These are phyloP conservation scores for Bradynema listronoti DNA, from an alignment of 1,140 invertebrate species.

Conservation along the genomic window DNA sequence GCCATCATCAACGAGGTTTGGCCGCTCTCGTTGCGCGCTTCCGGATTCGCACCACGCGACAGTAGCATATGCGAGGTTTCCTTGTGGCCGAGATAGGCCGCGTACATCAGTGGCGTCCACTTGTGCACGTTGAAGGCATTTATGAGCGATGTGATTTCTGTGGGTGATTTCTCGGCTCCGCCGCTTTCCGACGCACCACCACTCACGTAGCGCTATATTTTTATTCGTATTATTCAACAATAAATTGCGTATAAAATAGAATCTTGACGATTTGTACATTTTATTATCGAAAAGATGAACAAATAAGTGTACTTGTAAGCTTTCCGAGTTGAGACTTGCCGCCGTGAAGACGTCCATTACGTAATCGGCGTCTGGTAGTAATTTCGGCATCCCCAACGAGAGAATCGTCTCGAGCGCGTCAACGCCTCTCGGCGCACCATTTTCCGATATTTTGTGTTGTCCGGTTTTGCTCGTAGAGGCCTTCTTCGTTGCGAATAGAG, in stretches of 20 bases:
- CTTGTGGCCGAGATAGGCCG: conserved; percentile 61
- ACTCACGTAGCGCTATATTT: neutral
- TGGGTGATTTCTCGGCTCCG: too few species aligned
- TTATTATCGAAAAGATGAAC: conserved; percentile 12
- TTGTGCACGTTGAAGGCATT: conserved; percentile 57
- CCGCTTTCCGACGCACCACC: conserved; percentile 2
- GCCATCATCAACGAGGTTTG: conserved; percentile 62
- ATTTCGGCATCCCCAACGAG: conserved; percentile 55
- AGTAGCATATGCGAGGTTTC: conserved; percentile 60
- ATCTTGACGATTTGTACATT: too few species aligned
- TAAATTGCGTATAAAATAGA: conserved; percentile 6
- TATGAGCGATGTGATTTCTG: too few species aligned
- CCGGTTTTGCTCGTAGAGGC: too few species aligned
- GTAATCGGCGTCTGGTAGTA: conserved; percentile 57
- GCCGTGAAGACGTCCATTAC: conserved; percentile 59
- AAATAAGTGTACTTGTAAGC: conserved; percentile 35
- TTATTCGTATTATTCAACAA: conserved; percentile 1
- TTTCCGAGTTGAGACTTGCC: conserved; percentile 60
- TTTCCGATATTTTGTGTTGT: too few species aligned
- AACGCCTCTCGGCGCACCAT: too few species aligned
- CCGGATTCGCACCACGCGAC: conserved; percentile 58
- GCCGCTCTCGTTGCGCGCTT: conserved; percentile 59
- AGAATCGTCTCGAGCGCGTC: conserved; percentile 26
- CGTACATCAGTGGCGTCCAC: conserved; percentile 64
- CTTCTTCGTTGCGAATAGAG: too few species aligned